Base-by-base conservation (phyloP, 2,113 vertebrate genomes). In the Elaphurus davidianus region DNA sequence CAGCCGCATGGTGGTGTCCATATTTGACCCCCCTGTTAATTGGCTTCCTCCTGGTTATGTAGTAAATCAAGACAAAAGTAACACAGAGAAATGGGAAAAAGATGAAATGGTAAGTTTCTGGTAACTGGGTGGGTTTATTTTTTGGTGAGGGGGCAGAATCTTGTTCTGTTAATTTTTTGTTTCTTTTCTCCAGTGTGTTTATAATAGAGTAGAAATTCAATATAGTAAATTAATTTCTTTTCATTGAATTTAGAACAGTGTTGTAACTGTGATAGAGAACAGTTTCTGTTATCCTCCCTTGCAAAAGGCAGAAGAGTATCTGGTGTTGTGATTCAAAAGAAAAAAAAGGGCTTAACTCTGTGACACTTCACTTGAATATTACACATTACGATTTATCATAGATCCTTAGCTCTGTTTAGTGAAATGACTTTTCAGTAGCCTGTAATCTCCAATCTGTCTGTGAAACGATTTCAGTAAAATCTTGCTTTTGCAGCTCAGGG, bases 1-100 rank as follows among this genome's bases (percentile, higher is more conserved):
- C 92, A 99, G 99, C 98, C 99, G 99, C 92, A 99, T 99, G 99
- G 99, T 99, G 98, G 99, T 99, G 57, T 99, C 99, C 4, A 99
- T 99, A 98, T 99, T 99, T 92, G 99, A 99, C 98, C 99, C 99
- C 47, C 99, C 99, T 0, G 99, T 99, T 60, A 99, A 99, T 97
- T 99, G 99, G 99, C 99, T 99, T 97, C 99, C 99, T 92, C 99
- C 99, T 67, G 99, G 99, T 82, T 99, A 99, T 54, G 92, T 99
- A 76, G 99, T 99, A 74, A 99, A 99, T 99, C 99, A 99, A 98
- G 99, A 99, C 98, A 99, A 99, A 98, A 99, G 99, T 98, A 99
- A 98, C 98, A 97, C 98, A 12, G 99, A 99, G 97, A 99, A 99
- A 93, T 99, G 99, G 99, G 99, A 99, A 93, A 99, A 99, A 87